Percentiles rank a stretch among this genome's conserved stretches.
Conservation (phyloP, 2,113 vertebrate species). For the Collichthys lucidus region DNA sequence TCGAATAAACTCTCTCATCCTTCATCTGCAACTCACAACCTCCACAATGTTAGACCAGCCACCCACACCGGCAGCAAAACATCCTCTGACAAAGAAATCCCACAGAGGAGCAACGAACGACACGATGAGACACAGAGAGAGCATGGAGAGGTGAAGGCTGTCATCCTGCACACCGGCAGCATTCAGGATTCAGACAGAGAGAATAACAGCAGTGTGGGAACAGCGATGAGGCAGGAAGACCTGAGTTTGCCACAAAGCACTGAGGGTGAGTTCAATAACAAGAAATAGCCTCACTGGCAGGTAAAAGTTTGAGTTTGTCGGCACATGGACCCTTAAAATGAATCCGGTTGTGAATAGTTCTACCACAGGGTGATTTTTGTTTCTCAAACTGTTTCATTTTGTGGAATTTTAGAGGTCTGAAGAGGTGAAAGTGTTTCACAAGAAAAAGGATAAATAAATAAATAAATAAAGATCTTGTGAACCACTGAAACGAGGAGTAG, state of each 20-base stretch:
- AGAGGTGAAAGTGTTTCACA: neutral
- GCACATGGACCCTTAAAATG: neutral
- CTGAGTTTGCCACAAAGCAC: conserved; percentile 60
- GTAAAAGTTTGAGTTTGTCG: neutral
- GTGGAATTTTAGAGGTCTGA: neutral
- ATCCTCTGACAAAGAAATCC: conserved; percentile 15
- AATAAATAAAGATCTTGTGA: no score
- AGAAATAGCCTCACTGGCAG: neutral
- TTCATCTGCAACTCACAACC: conserved; percentile 61
- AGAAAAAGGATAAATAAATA: neutral
- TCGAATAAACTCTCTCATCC: conserved; percentile 78
- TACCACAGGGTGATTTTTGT: neutral
- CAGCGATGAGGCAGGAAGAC: conserved; percentile 36
- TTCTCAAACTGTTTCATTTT: no score
- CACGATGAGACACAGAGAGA: conserved; percentile 34
- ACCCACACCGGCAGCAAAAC: conserved; percentile 37
- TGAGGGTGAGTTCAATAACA: conserved; percentile 61
- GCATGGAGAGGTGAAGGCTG: neutral
- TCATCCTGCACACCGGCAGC: neutral
- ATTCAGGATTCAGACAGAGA: conserved; percentile 40
- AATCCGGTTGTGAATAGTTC: neutral
- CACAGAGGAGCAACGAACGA: conserved; percentile 21
- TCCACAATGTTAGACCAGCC: conserved; percentile 72
- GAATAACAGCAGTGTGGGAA: conserved; percentile 36
- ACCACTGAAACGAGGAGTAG: no score